Evolutionary conservation across 2,888 invertebrate genomes (phyloP), one percentile per base, ranked within the genome.

Genomic region (Anoplius nigerrimus): DNA sequence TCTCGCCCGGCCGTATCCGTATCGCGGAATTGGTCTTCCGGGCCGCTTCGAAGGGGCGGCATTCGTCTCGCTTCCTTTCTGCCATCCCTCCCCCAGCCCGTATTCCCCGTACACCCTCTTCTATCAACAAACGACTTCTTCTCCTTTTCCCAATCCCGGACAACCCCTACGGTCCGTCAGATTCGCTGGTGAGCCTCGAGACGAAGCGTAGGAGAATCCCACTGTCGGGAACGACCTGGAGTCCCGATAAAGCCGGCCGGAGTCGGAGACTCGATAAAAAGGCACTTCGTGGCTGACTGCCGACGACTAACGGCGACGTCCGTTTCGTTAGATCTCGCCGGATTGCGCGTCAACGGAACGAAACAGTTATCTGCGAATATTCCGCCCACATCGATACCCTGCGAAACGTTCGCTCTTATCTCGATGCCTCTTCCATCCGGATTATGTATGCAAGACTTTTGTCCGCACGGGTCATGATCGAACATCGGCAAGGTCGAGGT

Each of bases 21-120:
- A 82, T 84, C 78, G 76, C 71, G 71, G 76, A 84, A 86, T 85
- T 83, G 85, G 83, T 81, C 82, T 84, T 84, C 80, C 80, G 84
- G 82, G 85, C n/a, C n/a, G 78, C 74, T 69, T 81, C 68, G 55
- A 58, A 59, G 61, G 62, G 52, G 27, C 53, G 66, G 15, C 53
- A 53, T 53, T 54, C 42, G 55, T 53, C 56, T 24, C 54, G 54
- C 34, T 21, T 5, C 22, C 52, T 16, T 21, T 21, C 52, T 21
- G 16, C 43, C 45, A 45, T 45, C 46, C n/a, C 5, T 24, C n/a
- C 15, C 20, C 43, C 54, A 24, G 34, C 34, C 52, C 11, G 34
- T 34, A 34, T 34, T 13, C 34, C 45, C 34, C 64, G 56, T 74
- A 59, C 45, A 67, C 64, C 66, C 71, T 62, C 43, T 55, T 63